These are phyloP conservation scores for Beroe ovata DNA, from an alignment of 37 sponge, comb jelly and placozoan genomes.

Conservation along the genomic window DNA sequence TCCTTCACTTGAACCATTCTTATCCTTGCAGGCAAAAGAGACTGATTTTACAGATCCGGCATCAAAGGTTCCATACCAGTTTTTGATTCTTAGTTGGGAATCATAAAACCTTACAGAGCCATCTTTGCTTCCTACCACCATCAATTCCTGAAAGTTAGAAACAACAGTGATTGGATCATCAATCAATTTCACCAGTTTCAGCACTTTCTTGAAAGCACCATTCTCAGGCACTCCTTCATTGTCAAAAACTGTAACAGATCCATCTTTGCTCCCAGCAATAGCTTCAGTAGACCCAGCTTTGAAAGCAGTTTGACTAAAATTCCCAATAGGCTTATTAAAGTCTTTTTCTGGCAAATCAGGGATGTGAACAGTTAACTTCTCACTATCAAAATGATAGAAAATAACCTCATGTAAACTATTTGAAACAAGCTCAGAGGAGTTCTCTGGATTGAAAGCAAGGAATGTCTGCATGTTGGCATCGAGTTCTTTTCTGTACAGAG, in stretches of 20 bases:
- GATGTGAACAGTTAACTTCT: slow-evolving; percentile 6
- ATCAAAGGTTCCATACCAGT: slow-evolving; percentile 80
- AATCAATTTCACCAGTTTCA: slow-evolving; percentile 38
- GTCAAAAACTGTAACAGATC: slow-evolving; percentile 91
- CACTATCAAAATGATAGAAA: slow-evolving; percentile 85
- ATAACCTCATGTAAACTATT: slow-evolving; percentile 82
- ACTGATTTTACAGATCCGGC: slow-evolving; percentile 72
- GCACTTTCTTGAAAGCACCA: slow-evolving; percentile 42
- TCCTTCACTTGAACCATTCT: slow-evolving; percentile 4
- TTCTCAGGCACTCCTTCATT: slow-evolving; percentile 39
- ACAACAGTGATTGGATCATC: slow-evolving; percentile 63
- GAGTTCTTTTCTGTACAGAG: slow-evolving; percentile 69
- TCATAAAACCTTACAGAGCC: slow-evolving; percentile 90
- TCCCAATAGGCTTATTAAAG: slow-evolving; percentile 86
- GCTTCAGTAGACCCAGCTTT: slow-evolving; percentile 73
- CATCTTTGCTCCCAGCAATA: slow-evolving; percentile 82
- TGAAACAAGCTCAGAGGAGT: slow-evolving; percentile 73
- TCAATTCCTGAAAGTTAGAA: slow-evolving; percentile 61
- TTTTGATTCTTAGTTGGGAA: slow-evolving; percentile 75
- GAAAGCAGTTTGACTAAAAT: slow-evolving; percentile 78
- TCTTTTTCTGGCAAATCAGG: slow-evolving; percentile 70
- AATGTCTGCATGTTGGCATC: slow-evolving; percentile 70
- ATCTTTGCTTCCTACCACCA: slow-evolving; percentile 80
- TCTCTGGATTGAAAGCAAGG: slow-evolving; percentile 75
- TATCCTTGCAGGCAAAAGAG: slow-evolving; percentile 77